These are phyloP conservation scores for Periplaneta americana DNA, from an alignment of 1,140 invertebrate genomes.

Conservation along the genomic window DNA sequence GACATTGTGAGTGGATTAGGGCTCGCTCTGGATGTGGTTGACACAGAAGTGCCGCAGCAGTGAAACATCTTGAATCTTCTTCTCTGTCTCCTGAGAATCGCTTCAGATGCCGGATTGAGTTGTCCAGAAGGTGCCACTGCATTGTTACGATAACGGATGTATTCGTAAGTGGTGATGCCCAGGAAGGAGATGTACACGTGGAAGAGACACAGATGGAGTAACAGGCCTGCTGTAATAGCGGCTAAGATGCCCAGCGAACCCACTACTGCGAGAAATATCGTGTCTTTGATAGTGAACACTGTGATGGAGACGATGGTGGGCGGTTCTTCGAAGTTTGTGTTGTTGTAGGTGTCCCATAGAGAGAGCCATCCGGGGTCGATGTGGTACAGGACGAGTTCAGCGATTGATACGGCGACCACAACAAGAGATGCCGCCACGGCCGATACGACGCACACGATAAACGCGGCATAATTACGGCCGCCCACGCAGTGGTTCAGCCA, in stretches of 20 bases:
- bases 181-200: conserved; percentile 81
- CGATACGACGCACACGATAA: conserved; percentile 79
- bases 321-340: conserved; percentile 4
- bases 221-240: conserved; percentile 65
- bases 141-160: conserved; percentile 46
- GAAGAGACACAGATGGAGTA: conserved; percentile 85
- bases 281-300: conserved; percentile 39
- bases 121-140: background rate
- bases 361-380: conserved; percentile 46
- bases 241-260: conserved; percentile 61
- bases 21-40: background rate
- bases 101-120: background rate
- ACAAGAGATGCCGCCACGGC: conserved; percentile 67
- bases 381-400: conserved; percentile 58
- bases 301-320: conserved; percentile 17
- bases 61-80: background rate
- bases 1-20: background rate
- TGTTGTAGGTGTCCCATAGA: conserved; percentile 18
- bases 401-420: conserved; percentile 60
- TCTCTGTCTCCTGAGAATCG: background rate
- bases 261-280: conserved; percentile 57
- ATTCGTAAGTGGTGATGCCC: conserved; percentile 87
- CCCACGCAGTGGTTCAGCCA: conserved; percentile 98
- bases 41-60: background rate
- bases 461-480: conserved; percentile 80